Evolutionary conservation across 2,797 vertebrate species (phyloP).

Genomic region (Falco berigora): DNA sequence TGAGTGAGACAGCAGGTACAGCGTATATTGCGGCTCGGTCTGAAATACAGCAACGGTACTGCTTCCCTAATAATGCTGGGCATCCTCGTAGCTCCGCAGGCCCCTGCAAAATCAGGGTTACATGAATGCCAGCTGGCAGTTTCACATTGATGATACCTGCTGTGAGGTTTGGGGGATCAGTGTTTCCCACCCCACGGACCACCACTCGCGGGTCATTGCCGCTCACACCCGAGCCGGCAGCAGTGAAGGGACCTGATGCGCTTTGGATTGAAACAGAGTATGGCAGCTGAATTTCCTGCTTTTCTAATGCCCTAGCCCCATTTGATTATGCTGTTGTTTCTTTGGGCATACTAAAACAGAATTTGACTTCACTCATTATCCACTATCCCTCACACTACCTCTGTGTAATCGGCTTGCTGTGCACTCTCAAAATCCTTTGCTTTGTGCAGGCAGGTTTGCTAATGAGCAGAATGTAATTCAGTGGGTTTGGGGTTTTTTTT

Average conservation of each 20-base stretch:
- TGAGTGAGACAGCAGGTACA: background rate
- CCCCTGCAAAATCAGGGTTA: background rate
- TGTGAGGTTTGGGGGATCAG: background rate
- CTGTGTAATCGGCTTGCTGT: background rate
- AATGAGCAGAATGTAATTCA: slow-evolving; percentile 42
- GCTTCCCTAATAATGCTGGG: fast-evolving
- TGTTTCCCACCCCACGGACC: background rate
- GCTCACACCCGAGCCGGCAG: fast-evolving
- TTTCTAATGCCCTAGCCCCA: background rate
- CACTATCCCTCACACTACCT: background rate
- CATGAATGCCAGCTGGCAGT: fast-evolving
- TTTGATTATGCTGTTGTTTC: background rate
- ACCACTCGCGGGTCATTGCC: fast-evolving
- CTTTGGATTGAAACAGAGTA: background rate
- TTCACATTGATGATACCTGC: fast-evolving
- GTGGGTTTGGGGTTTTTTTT: background rate
- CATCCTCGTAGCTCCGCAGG: fast-evolving
- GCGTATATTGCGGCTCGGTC: background rate
- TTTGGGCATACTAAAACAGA: background rate
- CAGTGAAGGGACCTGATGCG: background rate
- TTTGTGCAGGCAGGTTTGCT: slow-evolving; percentile 21
- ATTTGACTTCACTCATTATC: background rate
- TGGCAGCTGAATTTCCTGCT: background rate
- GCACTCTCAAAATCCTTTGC: background rate
- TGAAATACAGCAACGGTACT: fast-evolving